phyloP scores from a whole-genome alignment of 2,113 vertebrate genomes.

The Tinamus guttatus region DNA sequence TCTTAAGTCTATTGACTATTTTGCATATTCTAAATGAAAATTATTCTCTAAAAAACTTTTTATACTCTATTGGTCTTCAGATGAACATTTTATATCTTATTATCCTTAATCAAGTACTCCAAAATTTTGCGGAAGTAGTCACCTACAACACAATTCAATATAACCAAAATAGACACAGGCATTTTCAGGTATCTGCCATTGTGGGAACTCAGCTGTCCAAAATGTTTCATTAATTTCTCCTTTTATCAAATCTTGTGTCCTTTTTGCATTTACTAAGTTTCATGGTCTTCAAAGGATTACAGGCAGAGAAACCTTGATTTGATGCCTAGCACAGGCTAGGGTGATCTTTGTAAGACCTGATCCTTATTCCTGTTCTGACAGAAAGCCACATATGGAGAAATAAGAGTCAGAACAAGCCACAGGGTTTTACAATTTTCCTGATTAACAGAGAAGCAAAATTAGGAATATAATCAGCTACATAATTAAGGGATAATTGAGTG shows the following conservation, averaged over 20 bases:
- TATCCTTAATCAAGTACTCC: not conserved
- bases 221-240: not conserved
- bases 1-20: not conserved
- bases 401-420: not conserved
- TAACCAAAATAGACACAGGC: not conserved
- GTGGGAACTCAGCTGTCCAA: not conserved
- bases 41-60: not conserved
- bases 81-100: not conserved
- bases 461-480: not conserved
- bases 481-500: not conserved
- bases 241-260: not conserved
- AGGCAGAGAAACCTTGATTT: not conserved
- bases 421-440: not conserved
- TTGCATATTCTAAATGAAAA: not conserved
- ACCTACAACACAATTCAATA: not conserved
- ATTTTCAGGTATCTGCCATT: not conserved
- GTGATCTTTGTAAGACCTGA: not conserved
- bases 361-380: not conserved
- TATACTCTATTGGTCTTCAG: not conserved
- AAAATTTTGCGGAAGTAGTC: not conserved
- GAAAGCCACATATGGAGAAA: not conserved
- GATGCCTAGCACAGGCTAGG: not conserved
- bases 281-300: not conserved
- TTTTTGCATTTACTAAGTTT: not conserved
- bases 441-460: not conserved